Conservation (phyloP, 2,797 vertebrate species). For the Oceanodroma leucorhoa region DNA sequence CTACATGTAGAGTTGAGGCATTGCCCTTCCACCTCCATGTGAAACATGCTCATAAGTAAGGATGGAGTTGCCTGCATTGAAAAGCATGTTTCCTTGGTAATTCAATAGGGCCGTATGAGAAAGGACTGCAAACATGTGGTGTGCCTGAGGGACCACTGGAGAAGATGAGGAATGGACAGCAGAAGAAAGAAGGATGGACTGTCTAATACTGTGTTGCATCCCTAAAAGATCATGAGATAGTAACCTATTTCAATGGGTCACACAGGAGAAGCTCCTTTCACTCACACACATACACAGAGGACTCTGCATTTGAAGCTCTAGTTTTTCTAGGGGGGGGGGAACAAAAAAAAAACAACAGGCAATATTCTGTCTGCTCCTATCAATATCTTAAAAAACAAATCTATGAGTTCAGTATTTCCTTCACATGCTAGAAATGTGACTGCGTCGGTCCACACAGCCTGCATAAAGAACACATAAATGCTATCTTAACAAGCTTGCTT, state of each 20-base stretch:
- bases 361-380: not conserved
- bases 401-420: not conserved
- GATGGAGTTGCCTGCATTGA: not conserved
- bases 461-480: not conserved
- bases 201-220: not conserved
- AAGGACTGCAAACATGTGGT: not conserved
- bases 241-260: not conserved
- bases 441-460: not conserved
- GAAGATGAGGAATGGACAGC: not conserved
- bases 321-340: not conserved
- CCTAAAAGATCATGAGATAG: not conserved
- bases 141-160: rapidly evolving
- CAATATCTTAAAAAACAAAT: not conserved
- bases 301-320: not conserved
- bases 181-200: not conserved
- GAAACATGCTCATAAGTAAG: not conserved
- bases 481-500: not conserved
- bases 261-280: not conserved
- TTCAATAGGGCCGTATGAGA: not conserved
- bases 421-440: not conserved
- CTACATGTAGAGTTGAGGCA: not conserved
- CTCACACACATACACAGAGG: not conserved
- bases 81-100: not conserved
- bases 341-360: not conserved
- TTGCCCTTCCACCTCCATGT: not conserved